These are phyloP conservation scores for Rosalia funebris DNA, from an alignment of 2,888 invertebrate species.

Conservation along the genomic window DNA sequence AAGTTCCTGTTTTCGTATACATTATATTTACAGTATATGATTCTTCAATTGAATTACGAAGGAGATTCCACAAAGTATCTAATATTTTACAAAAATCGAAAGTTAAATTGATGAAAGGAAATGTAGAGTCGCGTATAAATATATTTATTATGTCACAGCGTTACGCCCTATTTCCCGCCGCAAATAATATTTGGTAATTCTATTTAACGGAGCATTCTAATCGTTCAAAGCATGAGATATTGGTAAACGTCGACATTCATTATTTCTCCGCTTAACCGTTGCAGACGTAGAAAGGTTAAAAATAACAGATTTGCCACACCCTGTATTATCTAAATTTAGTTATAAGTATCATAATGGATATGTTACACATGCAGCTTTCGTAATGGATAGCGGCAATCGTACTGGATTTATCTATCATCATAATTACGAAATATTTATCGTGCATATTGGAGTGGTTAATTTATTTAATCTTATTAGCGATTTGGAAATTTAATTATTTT, in stretches of 20 bases:
- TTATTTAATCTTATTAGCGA: conserved; percentile 8
- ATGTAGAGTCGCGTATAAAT: no score
- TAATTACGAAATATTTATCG: conserved; percentile 9
- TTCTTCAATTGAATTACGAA: no score
- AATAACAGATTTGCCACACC: conserved; percentile 18
- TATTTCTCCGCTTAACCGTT: not conserved
- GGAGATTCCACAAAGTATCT: no score
- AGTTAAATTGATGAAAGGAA: not conserved
- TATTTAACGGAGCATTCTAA: not conserved
- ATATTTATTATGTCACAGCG: conserved; percentile 1
- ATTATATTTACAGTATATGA: no score
- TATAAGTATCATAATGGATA: not conserved
- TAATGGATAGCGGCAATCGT: conserved; percentile 1
- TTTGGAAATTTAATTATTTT: conserved; percentile 15
- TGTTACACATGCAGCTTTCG: not conserved
- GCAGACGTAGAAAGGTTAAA: conserved; percentile 5
- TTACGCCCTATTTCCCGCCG: not conserved
- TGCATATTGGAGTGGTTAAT: conserved; percentile 1
- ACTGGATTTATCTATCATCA: conserved; percentile 6
- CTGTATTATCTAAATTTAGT: not conserved
- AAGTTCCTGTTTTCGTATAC: no score
- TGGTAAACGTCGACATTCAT: not conserved
- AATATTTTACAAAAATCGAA: no score
- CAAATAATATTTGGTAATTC: conserved; percentile 2
- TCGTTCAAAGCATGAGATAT: not conserved